Base-by-base conservation (phyloP, 35 echinoderm and acorn worm genomes). In the Nesometra sesokonis region DNA sequence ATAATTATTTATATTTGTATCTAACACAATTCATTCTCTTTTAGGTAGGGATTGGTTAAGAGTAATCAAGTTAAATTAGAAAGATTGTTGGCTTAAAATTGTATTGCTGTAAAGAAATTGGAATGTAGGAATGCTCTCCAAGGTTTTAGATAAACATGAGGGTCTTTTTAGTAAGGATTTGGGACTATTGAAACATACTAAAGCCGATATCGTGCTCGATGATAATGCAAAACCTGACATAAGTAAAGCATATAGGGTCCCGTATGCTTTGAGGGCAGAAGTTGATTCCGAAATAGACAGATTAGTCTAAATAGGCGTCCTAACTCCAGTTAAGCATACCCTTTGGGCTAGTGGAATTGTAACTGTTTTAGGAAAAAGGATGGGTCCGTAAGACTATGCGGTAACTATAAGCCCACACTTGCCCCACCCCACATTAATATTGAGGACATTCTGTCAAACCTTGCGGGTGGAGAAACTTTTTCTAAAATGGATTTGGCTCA, bases 381-480 rank as follows among this genome's bases (percentile, higher is more conserved):
- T 77, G 85, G 90, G 5, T 77, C 80, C 13, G 85, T 88, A 29
- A 87, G 90, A 39, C 31, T 87, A 11, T 92, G 90, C 77, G 90
- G 86, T 15, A 92, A 92, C 35, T 84, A 88, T 77, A 92, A 88
- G 31, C 76, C 36, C 17, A 84, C 90, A 27, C 77, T 91, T 4
- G 84, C 85, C 4, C 89, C 89, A 29, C 81, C 90, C 0, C 3
- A 80, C 34, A 86, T 86, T 15, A 91, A 91, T 91, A 46, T 92
- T 7, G 90, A 92, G 21, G 90, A 92, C 32, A 92, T 92, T 32
- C 34, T 88, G 81, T 19, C 85, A 88, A 92, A 84, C 33, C 47
- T 88, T 7, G 43, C 34, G 39, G 90, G 90, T 13, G 89, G 77
- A 13, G 47, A 47, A 17, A 86, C 33, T 77, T 91, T 91, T 57